These are phyloP conservation scores for Carassius gibelio DNA, from an alignment of 2,113 vertebrate species.

Conservation along the genomic window DNA sequence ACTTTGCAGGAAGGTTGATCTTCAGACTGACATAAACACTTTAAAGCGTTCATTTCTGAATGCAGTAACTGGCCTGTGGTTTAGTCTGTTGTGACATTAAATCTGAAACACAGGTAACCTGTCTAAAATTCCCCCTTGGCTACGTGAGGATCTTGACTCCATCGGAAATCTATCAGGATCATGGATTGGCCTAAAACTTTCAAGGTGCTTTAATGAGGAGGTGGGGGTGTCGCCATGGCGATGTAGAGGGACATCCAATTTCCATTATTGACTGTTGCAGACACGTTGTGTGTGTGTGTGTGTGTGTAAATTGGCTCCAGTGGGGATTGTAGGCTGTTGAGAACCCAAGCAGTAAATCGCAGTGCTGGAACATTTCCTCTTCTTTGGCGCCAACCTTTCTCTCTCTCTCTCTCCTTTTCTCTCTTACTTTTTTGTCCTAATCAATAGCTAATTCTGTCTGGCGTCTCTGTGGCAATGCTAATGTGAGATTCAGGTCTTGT, in stretches of 20 bases:
- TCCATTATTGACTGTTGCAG: slow-evolving; percentile 98
- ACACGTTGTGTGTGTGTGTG: slow-evolving; percentile 71
- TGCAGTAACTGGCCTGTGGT: background rate
- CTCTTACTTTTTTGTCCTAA: slow-evolving; percentile 73
- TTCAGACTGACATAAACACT: background rate
- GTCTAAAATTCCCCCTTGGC: slow-evolving; percentile 37
- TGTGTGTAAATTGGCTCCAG: slow-evolving; percentile 98
- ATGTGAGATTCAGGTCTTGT: slow-evolving; percentile 78
- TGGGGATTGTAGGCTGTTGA: slow-evolving; percentile 85
- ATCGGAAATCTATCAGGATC: slow-evolving; percentile 73
- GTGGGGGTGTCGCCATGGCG: slow-evolving; percentile 83
- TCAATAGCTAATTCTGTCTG: slow-evolving; percentile 99
- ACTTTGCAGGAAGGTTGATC: background rate
- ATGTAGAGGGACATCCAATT: slow-evolving; percentile 89
- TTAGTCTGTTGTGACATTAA: slow-evolving; percentile 13
- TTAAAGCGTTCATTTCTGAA: background rate
- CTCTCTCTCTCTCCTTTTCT: slow-evolving; percentile 44
- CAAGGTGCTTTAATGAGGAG: slow-evolving; percentile 82
- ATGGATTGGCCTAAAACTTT: slow-evolving; percentile 79
- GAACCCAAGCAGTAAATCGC: slow-evolving; percentile 90
- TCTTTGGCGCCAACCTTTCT: slow-evolving; percentile 74
- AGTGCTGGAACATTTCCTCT: slow-evolving; percentile 84
- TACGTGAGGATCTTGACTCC: slow-evolving; percentile 48
- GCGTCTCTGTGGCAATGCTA: slow-evolving; percentile 94
- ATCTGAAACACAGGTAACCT: slow-evolving; percentile 33